These are phyloP conservation scores for Drosophila barbarae DNA, from an alignment of 2,888 invertebrate genomes.

Conservation along the genomic window DNA sequence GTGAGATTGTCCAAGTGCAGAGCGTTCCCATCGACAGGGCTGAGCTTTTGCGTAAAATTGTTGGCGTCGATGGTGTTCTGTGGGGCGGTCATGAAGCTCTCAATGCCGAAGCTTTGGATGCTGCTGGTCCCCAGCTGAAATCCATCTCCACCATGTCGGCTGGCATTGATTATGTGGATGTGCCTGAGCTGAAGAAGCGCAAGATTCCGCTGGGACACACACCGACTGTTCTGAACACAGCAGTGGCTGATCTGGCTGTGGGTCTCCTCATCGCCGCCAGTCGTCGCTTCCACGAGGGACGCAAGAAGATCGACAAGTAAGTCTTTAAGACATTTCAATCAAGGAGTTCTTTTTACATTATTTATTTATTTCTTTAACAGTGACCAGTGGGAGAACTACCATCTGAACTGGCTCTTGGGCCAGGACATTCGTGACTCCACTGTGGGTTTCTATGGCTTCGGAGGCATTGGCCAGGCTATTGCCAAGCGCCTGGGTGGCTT, in stretches of 20 bases:
- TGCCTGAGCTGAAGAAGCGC: conserved; percentile 85
- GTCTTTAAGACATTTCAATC: conserved; percentile 13
- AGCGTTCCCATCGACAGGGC: conserved; percentile 70
- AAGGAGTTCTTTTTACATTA: not conserved
- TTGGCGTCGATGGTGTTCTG: conserved; percentile 76
- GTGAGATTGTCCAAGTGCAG: conserved; percentile 71
- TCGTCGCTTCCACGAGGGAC: conserved; percentile 88
- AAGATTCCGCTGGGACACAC: conserved; percentile 90
- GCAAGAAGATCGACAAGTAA: conserved; percentile 82
- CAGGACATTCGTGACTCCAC: conserved; percentile 88
- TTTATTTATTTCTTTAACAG: conserved; percentile 63
- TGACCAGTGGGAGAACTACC: conserved; percentile 85
- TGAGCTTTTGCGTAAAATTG: conserved; percentile 76
- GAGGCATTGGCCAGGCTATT: conserved; percentile 88
- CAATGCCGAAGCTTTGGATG: conserved; percentile 76
- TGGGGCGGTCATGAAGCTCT: conserved; percentile 75
- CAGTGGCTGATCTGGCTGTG: conserved; percentile 91
- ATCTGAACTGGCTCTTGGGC: conserved; percentile 89
- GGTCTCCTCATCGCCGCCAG: conserved; percentile 88
- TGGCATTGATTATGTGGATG: conserved; percentile 91
- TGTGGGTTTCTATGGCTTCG: conserved; percentile 91
- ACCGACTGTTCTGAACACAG: conserved; percentile 86
- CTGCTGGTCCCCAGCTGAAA: conserved; percentile 84
- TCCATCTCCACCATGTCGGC: conserved; percentile 91
- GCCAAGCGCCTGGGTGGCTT: conserved; percentile 87